phyloP scores from a whole-genome alignment of 1,140 invertebrate genomes.

The Drosophila pseudoobscura region DNA sequence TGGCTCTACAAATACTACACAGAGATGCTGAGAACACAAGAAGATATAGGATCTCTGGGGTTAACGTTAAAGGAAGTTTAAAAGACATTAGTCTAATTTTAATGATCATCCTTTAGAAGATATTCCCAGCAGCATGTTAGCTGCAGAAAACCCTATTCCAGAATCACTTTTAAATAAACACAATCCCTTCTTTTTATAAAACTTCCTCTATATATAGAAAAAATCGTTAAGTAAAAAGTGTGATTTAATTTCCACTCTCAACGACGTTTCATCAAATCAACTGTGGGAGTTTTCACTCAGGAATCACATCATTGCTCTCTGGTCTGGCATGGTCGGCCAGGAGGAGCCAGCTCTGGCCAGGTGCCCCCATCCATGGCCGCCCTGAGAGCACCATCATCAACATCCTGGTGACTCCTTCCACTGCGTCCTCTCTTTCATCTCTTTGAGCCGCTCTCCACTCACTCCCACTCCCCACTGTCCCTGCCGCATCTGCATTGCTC shows the following conservation, averaged over 20 bases:
- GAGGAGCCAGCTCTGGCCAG: constrained; percentile 17
- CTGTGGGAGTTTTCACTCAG: constrained; percentile 19
- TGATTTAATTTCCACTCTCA: constrained; percentile 42
- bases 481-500: constrained; percentile 68
- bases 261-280: constrained; percentile 13
- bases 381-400: constrained; percentile 8
- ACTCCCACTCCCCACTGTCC: constrained; percentile 4
- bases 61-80: too few relatives aligned
- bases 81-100: too few relatives aligned
- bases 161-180: too few relatives aligned
- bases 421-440: constrained; percentile 31
- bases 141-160: too few relatives aligned
- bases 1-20: too few relatives aligned
- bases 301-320: constrained; percentile 45
- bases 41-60: too few relatives aligned
- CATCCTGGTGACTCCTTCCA: constrained; percentile 6
- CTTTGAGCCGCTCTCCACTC: constrained; percentile 27
- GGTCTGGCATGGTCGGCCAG: not conserved
- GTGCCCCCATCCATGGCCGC: constrained; percentile 2
- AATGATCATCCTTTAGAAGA: too few relatives aligned
- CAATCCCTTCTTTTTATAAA: not conserved
- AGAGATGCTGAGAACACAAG: too few relatives aligned
- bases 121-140: too few relatives aligned
- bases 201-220: not conserved
- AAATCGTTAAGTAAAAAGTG: constrained; percentile 1